phyloP scores from a whole-genome alignment of 2,797 vertebrate genomes.

The Lophotriccus pileatus region DNA sequence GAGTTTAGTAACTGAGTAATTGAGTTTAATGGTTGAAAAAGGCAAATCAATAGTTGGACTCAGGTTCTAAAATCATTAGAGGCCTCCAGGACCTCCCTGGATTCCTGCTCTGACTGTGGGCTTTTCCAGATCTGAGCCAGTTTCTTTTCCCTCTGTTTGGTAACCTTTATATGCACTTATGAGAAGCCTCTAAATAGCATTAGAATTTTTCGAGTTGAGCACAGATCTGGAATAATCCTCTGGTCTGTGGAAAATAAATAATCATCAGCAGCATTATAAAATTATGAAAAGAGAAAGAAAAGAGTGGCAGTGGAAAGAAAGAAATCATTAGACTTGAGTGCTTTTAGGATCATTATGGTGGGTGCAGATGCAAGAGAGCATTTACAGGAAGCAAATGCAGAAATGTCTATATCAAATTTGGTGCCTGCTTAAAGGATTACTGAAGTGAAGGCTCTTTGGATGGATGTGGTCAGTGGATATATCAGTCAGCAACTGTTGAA shows the following conservation, averaged over 20 bases:
- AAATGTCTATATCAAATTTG: not conserved
- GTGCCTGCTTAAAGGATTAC: not conserved
- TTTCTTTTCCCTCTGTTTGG: not conserved
- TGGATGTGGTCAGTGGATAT: not conserved
- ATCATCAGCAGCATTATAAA: not conserved
- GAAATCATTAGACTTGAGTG: not conserved
- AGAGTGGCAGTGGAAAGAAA: not conserved
- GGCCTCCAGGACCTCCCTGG: not conserved
- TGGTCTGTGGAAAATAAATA: not conserved
- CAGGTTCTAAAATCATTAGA: not conserved
- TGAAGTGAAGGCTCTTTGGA: not conserved
- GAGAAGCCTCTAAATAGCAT: not conserved
- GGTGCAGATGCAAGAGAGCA: not conserved
- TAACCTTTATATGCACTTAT: not conserved
- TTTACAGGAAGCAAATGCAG: not conserved
- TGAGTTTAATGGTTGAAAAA: not conserved
- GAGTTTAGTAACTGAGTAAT: not conserved
- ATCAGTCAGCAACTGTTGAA: not conserved
- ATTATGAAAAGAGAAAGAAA: not conserved
- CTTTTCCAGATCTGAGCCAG: not conserved
- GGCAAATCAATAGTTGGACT: not conserved
- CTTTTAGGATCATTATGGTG: not conserved
- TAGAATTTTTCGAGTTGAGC: not conserved
- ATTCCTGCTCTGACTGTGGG: not conserved
- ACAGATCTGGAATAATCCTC: not conserved